These are phyloP conservation scores for Acanthurus leucopareius DNA, from an alignment of 2,797 vertebrate genomes.

Conservation along the genomic window DNA sequence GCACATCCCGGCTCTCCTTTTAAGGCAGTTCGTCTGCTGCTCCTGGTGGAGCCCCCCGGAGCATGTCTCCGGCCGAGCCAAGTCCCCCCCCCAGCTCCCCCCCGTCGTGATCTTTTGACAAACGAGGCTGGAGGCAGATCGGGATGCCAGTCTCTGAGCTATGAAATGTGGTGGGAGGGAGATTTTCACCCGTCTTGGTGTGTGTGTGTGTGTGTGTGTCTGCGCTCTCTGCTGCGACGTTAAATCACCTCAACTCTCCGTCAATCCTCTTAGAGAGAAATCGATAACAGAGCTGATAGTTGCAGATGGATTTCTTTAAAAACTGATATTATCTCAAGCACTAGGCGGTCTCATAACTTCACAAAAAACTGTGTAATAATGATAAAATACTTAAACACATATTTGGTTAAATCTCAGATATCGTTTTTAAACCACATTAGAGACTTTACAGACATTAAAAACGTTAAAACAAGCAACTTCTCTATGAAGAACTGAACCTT, in stretches of 20 bases:
- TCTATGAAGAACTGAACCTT: background rate
- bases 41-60: constrained; percentile 23
- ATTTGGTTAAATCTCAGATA: too few relatives aligned
- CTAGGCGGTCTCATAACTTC: too few relatives aligned
- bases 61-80: constrained; percentile 49
- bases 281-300: background rate
- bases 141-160: constrained; percentile 29
- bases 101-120: constrained; percentile 47
- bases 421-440: too few relatives aligned
- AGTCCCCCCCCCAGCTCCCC: constrained; percentile 49
- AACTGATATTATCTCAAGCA: background rate
- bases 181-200: background rate
- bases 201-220: background rate
- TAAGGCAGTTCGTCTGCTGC: constrained; percentile 68
- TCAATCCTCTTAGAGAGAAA: background rate
- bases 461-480: too few relatives aligned
- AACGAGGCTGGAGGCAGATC: constrained; percentile 37
- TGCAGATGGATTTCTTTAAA: background rate
- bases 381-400: too few relatives aligned
- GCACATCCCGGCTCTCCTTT: constrained; percentile 73
- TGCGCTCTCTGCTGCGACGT: constrained; percentile 1
- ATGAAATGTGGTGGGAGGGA: constrained; percentile 23
- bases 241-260: background rate
- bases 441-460: too few relatives aligned
- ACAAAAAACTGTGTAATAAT: too few relatives aligned